Base-by-base conservation (phyloP, 2,888 invertebrate genomes). In the Chymomyza procnemis region DNA sequence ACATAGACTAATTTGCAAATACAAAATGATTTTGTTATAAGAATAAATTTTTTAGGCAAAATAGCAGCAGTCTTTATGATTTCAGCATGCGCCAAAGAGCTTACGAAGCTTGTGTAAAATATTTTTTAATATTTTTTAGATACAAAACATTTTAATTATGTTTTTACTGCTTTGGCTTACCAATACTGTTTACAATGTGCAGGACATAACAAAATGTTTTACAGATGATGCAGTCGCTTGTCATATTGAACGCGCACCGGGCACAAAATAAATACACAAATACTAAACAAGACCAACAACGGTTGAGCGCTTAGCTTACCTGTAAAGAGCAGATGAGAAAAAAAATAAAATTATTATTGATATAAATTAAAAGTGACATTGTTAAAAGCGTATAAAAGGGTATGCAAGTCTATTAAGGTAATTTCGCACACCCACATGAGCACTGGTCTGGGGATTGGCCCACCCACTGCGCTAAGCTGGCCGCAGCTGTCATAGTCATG, bases 251-350 rank as follows among this genome's bases (percentile, higher is more conserved):
- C 48, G 48, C 16, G 48, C 48, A 18, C 6, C 48, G 48, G 6
- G n/a, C 18, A 50, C 19, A 54, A 54, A 22, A 54, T 19, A 54
- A 9, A 19, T 9, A 18, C 50, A 65, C 62, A 61, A 18, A 69
- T 30, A 73, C 14, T 63, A 9, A 58, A 63, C 18, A 64, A 34
- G 41, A 14, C 34, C 8, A 55, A 50, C 12, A 56, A 56, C 12
- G 64, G 50, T 55, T 58, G 71, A 75, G 50, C 16, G 50, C 26
- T 26, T 55, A 71, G 82, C 82, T 82, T 82, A 82, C 82, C 82
- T 82, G 77, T 57, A 85, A 82, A 54, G 66, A 69, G 67, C 59
- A 34, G 16, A 26, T 26, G 6, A 6, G 1, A 26, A 62, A 64
- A 59, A 56, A 19, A 26, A 62, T 63, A 59, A 56, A 19, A 46